phyloP scores from a whole-genome alignment of 2,888 invertebrate species.

The Drosophila maculinotata region DNA sequence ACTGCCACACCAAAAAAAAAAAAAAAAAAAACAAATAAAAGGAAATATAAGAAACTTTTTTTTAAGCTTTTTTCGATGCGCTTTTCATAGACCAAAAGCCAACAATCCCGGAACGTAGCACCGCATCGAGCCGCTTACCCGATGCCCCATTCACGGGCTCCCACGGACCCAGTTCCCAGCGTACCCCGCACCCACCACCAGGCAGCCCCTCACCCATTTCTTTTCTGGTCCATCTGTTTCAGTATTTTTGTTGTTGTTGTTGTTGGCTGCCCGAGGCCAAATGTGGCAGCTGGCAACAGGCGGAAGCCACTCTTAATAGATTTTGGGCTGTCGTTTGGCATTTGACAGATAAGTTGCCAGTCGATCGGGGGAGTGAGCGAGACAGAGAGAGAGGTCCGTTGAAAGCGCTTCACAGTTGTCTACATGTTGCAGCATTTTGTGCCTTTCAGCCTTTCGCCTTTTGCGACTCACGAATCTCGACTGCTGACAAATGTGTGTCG shows the following conservation, averaged over 20 bases:
- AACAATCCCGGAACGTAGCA: slow-evolving; percentile 13
- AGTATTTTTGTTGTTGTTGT: not conserved
- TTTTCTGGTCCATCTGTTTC: slow-evolving; percentile 10
- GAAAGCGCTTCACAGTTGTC: slow-evolving; percentile 33
- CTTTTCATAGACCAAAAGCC: slow-evolving; percentile 32
- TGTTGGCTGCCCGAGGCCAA: slow-evolving; percentile 10
- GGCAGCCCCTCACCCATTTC: not conserved
- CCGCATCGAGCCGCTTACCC: slow-evolving; percentile 8
- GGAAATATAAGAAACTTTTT: not conserved
- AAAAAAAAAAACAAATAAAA: not conserved
- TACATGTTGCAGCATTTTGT: slow-evolving; percentile 53
- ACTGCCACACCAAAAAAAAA: not conserved
- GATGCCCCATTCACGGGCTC: slow-evolving; percentile 3
- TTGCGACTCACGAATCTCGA: not conserved
- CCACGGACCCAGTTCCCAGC: slow-evolving; percentile 5
- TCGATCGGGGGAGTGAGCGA: not conserved
- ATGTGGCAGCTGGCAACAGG: slow-evolving; percentile 50
- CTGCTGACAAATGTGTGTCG: slow-evolving; percentile 54
- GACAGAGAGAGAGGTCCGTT: slow-evolving; percentile 1
- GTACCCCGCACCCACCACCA: no score
- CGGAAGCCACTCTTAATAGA: slow-evolving; percentile 67
- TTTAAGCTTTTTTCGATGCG: slow-evolving; percentile 28
- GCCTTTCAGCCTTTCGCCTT: slow-evolving; percentile 10
- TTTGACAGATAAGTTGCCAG: slow-evolving; percentile 65
- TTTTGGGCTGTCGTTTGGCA: slow-evolving; percentile 65